phyloP scores from a whole-genome alignment of 2,888 invertebrate species.

The Drosophila sordidula region DNA sequence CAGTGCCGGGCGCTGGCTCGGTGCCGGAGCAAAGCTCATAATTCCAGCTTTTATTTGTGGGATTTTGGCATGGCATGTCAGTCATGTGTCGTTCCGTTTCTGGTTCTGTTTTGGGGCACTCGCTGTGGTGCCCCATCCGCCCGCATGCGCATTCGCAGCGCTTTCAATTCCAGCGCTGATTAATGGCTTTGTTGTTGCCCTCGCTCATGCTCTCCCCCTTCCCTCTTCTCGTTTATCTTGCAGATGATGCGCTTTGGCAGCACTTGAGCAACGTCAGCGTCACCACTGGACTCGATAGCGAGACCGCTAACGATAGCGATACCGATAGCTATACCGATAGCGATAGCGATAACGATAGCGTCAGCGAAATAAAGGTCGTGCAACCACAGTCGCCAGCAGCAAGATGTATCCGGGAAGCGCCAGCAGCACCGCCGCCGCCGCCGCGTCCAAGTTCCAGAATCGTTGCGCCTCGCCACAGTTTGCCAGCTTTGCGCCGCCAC shows the following conservation, averaged over 20 bases:
- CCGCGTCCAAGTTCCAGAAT: conserved; percentile 82
- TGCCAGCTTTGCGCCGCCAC: conserved; percentile 90
- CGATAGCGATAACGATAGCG: conserved; percentile 1
- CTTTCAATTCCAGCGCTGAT: conserved; percentile 68
- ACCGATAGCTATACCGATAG: conserved; percentile 8
- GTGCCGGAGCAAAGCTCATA: conserved; percentile 69
- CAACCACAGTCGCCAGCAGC: conserved; percentile 6
- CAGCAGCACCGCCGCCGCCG: conserved; percentile 48
- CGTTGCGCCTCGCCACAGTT: conserved; percentile 85
- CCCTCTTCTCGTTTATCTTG: conserved; percentile 7
- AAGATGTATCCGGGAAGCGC: conserved; percentile 82
- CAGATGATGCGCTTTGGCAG: conserved; percentile 64
- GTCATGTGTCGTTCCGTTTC: conserved; percentile 61
- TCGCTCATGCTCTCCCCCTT: conserved; percentile 2
- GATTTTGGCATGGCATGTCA: conserved; percentile 78
- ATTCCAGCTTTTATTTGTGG: conserved; percentile 81
- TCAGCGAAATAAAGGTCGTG: not conserved
- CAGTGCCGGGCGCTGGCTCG: conserved; percentile 22
- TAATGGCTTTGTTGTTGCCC: conserved; percentile 62
- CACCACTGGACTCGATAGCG: conserved; percentile 14
- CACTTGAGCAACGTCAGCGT: conserved; percentile 27
- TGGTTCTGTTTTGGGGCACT: conserved; percentile 6
- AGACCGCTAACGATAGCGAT: conserved; percentile 13
- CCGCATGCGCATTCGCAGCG: conserved; percentile 59
- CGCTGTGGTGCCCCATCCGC: conserved; percentile 22